These are phyloP conservation scores for Colistium nudipinnis DNA, from an alignment of 2,113 vertebrate species.

Conservation along the genomic window DNA sequence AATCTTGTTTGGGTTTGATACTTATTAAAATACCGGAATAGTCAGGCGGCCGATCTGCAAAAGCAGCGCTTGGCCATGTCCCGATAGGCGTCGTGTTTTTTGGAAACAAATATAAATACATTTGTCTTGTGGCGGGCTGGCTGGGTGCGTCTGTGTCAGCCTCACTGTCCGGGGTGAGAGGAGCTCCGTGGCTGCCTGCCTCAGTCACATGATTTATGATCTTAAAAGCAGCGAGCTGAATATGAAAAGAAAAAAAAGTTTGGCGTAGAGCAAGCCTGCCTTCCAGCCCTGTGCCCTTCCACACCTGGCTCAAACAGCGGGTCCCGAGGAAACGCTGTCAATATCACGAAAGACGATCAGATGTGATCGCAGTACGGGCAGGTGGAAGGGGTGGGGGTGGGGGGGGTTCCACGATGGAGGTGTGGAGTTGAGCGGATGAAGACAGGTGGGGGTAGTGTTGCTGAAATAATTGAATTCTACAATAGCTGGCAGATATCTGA, in stretches of 20 bases:
- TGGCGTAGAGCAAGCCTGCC: constrained; percentile 12
- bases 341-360: constrained; percentile 53
- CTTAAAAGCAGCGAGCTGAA: constrained; percentile 50
- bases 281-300: constrained; percentile 4
- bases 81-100: constrained; percentile 79
- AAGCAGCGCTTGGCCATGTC: constrained; percentile 68
- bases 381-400: constrained; percentile 24
- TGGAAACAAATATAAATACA: constrained; percentile 83
- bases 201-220: constrained; percentile 82
- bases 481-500: constrained; percentile 87
- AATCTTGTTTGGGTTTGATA: constrained; percentile 86
- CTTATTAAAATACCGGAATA: constrained; percentile 86
- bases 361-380: constrained; percentile 48
- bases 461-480: constrained; percentile 85
- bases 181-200: constrained; percentile 69
- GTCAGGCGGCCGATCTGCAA: constrained; percentile 75
- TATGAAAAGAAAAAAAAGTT: constrained; percentile 70
- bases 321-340: constrained; percentile 46
- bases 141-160: constrained; percentile 63
- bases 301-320: constrained; percentile 27
- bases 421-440: constrained; percentile 62
- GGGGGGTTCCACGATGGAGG: constrained; percentile 30
- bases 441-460: constrained; percentile 71
- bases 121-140: constrained; percentile 80
- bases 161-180: constrained; percentile 74